These are phyloP conservation scores for Daphoenositta chrysoptera DNA, from an alignment of 2,113 vertebrate genomes.

Conservation along the genomic window DNA sequence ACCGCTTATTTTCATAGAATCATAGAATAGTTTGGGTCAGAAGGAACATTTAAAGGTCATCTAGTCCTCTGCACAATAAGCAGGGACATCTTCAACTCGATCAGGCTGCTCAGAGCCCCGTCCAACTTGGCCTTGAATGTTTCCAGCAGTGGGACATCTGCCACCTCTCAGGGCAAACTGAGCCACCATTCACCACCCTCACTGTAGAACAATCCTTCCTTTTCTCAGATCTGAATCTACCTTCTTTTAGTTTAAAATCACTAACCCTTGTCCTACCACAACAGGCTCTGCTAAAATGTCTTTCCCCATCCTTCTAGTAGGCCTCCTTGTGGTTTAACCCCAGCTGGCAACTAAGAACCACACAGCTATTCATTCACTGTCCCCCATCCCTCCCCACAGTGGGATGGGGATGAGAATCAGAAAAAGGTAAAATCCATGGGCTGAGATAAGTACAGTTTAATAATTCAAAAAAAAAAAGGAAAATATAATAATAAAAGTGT, in stretches of 20 bases:
- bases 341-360: background rate
- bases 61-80: background rate
- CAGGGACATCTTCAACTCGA: background rate
- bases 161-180: background rate
- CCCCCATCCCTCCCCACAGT: background rate
- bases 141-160: background rate
- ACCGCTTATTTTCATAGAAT: background rate
- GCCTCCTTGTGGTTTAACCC: background rate
- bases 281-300: background rate
- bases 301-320: background rate
- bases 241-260: background rate
- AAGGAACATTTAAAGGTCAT: background rate
- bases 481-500: background rate
- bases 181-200: background rate
- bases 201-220: background rate
- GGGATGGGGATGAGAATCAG: background rate
- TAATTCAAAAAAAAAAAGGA: background rate
- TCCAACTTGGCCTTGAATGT: background rate
- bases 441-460: background rate
- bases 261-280: background rate
- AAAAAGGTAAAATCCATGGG: background rate
- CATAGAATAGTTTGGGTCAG: background rate
- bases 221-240: background rate
- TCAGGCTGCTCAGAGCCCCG: background rate
- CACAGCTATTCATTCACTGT: fast-evolving